A percentile compares a stretch with the other conserved stretches of the same genome.
These are phyloP conservation scores for Exocentrus adspersus DNA, from an alignment of 2,888 invertebrate genomes.

Conservation along the genomic window DNA sequence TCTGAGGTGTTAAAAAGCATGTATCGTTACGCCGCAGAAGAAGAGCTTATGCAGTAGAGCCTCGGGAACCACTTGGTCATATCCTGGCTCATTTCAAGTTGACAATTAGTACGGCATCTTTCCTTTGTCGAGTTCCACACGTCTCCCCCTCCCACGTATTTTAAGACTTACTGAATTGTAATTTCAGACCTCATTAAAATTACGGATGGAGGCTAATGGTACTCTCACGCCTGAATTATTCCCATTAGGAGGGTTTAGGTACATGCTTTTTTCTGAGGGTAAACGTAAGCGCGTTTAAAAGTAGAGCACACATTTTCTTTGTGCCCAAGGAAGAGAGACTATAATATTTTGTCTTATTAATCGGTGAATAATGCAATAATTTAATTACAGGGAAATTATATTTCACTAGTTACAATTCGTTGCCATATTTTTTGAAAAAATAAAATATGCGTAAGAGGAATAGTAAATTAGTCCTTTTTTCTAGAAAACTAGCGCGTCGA, in stretches of 20 bases:
- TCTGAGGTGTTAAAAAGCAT: too few relatives aligned
- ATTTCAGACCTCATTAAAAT: slow-evolving; percentile 35
- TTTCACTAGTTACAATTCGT: background rate
- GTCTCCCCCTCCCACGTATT: slow-evolving; percentile 19
- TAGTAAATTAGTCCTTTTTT: slow-evolving; percentile 14
- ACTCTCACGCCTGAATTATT: background rate
- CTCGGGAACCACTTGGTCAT: slow-evolving; percentile 38
- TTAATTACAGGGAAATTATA: too few relatives aligned
- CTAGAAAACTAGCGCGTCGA: slow-evolving; percentile 7
- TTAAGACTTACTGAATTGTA: slow-evolving; percentile 17
- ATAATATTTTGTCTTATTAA: too few relatives aligned
- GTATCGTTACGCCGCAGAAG: too few relatives aligned
- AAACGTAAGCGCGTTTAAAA: background rate
- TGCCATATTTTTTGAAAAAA: background rate
- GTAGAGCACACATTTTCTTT: too few relatives aligned
- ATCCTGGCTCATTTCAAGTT: slow-evolving; percentile 28
- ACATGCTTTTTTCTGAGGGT: background rate
- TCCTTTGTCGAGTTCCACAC: slow-evolving; percentile 19
- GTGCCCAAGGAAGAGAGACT: too few relatives aligned
- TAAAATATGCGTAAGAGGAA: slow-evolving; percentile 21
- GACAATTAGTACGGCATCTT: slow-evolving; percentile 37
- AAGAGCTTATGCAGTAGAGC: slow-evolving; percentile 31
- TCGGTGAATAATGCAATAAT: too few relatives aligned
- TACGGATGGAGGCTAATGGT: slow-evolving; percentile 29
- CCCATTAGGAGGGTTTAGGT: background rate